Evolutionary conservation across 2,888 invertebrate species (phyloP), one percentile per base, ranked within the genome.

Genomic region (Panzeria rudis): DNA sequence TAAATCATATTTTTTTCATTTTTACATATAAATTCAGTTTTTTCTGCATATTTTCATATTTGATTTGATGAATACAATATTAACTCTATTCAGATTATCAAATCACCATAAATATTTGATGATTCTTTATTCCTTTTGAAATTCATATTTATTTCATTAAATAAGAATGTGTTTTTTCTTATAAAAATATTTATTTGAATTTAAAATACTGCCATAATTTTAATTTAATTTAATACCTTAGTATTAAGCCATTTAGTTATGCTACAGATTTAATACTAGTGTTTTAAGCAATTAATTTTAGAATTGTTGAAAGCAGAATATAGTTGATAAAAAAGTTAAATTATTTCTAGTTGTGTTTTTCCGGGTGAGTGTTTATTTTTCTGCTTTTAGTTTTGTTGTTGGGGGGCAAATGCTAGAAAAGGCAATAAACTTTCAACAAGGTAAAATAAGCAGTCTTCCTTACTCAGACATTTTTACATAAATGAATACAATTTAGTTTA

Each of bases 351-450:
- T 61, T 72, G 17, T 44, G 8, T 54, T 15, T 52, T 68, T 62
- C 69, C 62, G 20, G 52, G 54, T 76, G 44, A 71, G 52, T 61
- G 61, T 62, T 61, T 78, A 20, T 11, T 29, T 25, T 38, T 29
- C 7, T 38, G 29, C 9, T 38, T 38, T 29, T 29, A 15, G 1
- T 32, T 52, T 7, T 47, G 5, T 52, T 71, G 4, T 41, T 71
- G 23, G 25, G 29, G 20, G 20, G 32, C 20, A 52, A 32, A 8
- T 54, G n/a, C 38, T 75, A 8, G 25, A 17, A 23, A 47, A 62
- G 81, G 72, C 83, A 78, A 78, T 78, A 72, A 73, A 83, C 77
- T 66, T 50, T 83, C 41, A 72, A 72, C 72, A n/a, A 59, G 35
- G 20, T 47, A 66, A 78, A 25, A 41, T 23, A 52, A 61, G 23